Evolutionary conservation across 2,888 invertebrate species (phyloP).

Genomic region (Cryptocheilus praepositus): DNA sequence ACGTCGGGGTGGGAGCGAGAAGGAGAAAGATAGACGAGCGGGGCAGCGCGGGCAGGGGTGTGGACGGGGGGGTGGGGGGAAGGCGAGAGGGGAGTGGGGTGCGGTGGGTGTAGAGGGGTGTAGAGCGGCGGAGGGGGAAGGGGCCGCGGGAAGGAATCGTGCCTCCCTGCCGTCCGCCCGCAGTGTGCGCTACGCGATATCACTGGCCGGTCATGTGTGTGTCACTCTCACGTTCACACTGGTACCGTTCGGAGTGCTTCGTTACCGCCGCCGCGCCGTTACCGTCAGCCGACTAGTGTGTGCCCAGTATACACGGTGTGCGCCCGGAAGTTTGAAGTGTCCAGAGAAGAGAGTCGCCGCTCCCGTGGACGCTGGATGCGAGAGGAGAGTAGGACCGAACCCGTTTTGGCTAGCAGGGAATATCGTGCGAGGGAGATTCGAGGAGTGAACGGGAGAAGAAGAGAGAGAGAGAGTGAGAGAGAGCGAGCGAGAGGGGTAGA

Average conservation of each 20-base stretch:
- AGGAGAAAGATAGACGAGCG: neutral
- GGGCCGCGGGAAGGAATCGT: constrained; percentile 64
- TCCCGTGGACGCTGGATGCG: neutral
- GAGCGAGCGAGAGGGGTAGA: constrained; percentile 28
- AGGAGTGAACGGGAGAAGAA: constrained; percentile 13
- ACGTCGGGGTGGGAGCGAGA: constrained; percentile 13
- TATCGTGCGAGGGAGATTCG: constrained; percentile 15
- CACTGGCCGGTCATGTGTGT: constrained; percentile 70
- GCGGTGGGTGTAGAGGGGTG: constrained; percentile 22
- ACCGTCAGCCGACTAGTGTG: constrained; percentile 47
- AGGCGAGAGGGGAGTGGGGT: constrained; percentile 17
- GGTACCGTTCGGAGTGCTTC: constrained; percentile 54
- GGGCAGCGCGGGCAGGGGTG: constrained; percentile 24
- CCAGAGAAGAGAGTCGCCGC: constrained; percentile 31
- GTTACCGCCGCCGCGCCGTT: constrained; percentile 48
- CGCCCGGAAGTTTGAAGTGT: constrained; percentile 47
- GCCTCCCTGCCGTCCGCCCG: constrained; percentile 66
- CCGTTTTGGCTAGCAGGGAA: constrained; percentile 3
- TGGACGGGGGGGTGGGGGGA: constrained; percentile 28
- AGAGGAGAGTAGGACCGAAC: neutral
- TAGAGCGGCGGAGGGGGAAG: constrained; percentile 43
- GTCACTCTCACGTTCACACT: constrained; percentile 63
- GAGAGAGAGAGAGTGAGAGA: too few relatives aligned
- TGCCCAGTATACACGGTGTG: constrained; percentile 42
- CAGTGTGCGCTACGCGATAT: constrained; percentile 74